Evolutionary conservation across 2,113 vertebrate species (phyloP).

Genomic region (Chamaetylas fuelleborni): DNA sequence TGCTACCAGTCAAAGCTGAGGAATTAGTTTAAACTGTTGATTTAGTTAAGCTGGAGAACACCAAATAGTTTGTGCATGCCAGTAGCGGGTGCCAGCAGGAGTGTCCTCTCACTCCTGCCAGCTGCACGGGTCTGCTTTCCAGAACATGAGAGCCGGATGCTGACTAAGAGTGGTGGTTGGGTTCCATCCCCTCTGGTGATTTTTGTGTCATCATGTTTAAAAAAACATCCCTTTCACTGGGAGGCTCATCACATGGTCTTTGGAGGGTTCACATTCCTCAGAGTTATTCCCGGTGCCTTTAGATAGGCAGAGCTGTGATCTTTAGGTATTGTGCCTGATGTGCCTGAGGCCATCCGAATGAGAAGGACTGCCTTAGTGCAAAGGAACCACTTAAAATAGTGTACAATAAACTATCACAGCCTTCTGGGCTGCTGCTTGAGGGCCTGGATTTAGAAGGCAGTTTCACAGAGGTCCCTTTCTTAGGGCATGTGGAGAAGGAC

Average conservation of each 20-base stretch:
- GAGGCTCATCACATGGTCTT: not conserved
- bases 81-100: not conserved
- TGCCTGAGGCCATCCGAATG: not conserved
- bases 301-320: not conserved
- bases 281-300: not conserved
- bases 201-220: not conserved
- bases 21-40: not conserved
- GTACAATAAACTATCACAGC: not conserved
- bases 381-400: not conserved
- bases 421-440: not conserved
- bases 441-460: not conserved
- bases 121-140: not conserved
- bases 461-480: constrained; percentile 8
- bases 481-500: not conserved
- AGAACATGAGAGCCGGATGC: not conserved
- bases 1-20: not conserved
- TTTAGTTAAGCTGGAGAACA: not conserved
- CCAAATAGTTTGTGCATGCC: not conserved
- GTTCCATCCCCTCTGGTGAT: not conserved
- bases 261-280: not conserved
- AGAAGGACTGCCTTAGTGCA: not conserved
- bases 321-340: not conserved
- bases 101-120: not conserved
- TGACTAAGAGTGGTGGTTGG: not conserved
- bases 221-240: not conserved